Evolutionary conservation across 2,797 vertebrate genomes (phyloP), one percentile per base, ranked within the genome.

Genomic region (Gymnodraco acuticeps): DNA sequence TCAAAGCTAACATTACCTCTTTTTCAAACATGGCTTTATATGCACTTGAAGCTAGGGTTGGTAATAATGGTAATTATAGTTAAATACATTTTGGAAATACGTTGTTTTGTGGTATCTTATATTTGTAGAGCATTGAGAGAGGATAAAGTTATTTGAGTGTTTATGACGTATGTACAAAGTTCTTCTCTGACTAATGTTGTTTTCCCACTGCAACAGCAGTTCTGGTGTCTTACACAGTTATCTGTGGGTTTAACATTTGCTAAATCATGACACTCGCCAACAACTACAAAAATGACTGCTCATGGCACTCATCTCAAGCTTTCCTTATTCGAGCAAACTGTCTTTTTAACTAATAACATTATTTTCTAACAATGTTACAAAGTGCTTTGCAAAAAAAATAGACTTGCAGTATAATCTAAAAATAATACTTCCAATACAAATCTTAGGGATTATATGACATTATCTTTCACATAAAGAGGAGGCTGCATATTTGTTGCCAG

Each of bases 71-170:
- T 38, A 38, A 38, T 7, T 38, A 38, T 38, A 38, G 33, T 27
- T 27, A 27, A 27, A 27, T 27, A 27, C 42, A 3, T 3, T 53
- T 16, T 23, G 2, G 9, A 16, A 69, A 42, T 6, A 7, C 41
- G 33, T 43, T 13, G 51, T 71, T 66, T 47, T 17, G 17, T 58
- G 14, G 10, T n/a, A 64, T 10, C 50, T 60, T 48, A 56, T 14
- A 55, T 10, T 17, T 17, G n/a, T 14, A 1, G 15, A 12, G 8
- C 10, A 15, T 51, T 14, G 14, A 51, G 8, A 11, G 8, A 61
- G 13, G 20, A 48, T 3, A 48, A n/a, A 3, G 3, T 5, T 55
- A 4, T 68, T 20, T 31, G 13, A 56, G 50, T 45, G 10, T 56
- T 54, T 13, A 2, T 38, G 14, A 11, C 14, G 27, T 19, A 5